Conservation (phyloP, 2,113 vertebrate genomes). For the Ictalurus furcatus region DNA sequence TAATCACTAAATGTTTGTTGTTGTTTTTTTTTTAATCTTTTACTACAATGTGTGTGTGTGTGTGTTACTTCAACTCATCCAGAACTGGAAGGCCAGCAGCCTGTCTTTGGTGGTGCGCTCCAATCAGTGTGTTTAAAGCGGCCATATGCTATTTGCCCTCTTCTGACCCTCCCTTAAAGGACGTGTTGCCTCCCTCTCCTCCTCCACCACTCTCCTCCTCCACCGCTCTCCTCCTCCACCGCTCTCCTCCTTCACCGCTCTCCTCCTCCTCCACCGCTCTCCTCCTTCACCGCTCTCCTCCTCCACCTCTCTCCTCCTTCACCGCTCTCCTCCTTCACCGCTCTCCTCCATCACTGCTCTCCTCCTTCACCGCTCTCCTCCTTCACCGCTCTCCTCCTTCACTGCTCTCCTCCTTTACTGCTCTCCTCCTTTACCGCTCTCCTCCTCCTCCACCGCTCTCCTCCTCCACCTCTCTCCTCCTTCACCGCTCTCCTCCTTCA, state of each 20-base stretch:
- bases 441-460: too few relatives aligned
- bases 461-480: too few relatives aligned
- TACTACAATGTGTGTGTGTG: not conserved
- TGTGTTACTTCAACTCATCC: not conserved
- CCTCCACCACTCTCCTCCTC: conserved; percentile 24
- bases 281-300: too few relatives aligned
- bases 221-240: not conserved
- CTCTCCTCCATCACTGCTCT: too few relatives aligned
- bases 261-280: too few relatives aligned
- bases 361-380: too few relatives aligned
- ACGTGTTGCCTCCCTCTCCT: conserved; percentile 11
- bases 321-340: too few relatives aligned
- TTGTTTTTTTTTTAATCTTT: not conserved
- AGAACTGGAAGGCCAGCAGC: conserved; percentile 17
- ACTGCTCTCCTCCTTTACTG: too few relatives aligned
- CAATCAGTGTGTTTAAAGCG: conserved; percentile 42
- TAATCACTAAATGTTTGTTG: not conserved
- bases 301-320: too few relatives aligned
- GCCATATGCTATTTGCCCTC: conserved; percentile 40
- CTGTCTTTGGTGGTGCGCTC: conserved; percentile 9
- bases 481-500: not conserved
- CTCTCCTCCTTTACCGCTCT: too few relatives aligned
- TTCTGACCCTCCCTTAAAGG: conserved; percentile 41
- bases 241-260: too few relatives aligned
- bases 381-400: too few relatives aligned